These are phyloP conservation scores for Gallinago undulata DNA, from an alignment of 2,113 vertebrate species.

Conservation along the genomic window DNA sequence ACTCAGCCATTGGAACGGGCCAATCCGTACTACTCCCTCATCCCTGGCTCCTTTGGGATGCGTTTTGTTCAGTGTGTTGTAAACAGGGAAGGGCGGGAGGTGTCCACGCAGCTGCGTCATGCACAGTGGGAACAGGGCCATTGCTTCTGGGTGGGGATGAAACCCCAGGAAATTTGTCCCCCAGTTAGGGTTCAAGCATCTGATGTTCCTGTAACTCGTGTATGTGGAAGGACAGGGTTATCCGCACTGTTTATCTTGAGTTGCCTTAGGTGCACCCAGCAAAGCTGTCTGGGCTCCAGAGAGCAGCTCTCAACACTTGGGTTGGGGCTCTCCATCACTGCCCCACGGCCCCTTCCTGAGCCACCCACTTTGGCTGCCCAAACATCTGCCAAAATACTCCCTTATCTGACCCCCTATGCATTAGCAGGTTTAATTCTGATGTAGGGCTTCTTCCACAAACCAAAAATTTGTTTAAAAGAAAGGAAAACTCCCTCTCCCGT, in stretches of 20 bases:
- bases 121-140: background rate
- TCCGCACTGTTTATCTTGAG: fast-evolving
- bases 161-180: background rate
- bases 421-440: background rate
- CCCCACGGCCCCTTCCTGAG: background rate
- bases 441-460: background rate
- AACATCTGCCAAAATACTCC: fast-evolving
- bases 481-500: background rate
- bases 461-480: background rate
- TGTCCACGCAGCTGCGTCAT: background rate
- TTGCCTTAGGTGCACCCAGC: background rate
- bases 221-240: background rate
- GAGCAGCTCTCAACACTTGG: background rate
- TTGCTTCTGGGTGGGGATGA: constrained; percentile 14
- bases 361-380: background rate
- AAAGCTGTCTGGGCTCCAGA: background rate
- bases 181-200: background rate
- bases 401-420: background rate
- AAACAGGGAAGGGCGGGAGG: constrained; percentile 43
- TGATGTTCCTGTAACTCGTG: background rate
- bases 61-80: background rate
- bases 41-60: constrained; percentile 23
- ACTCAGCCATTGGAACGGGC: background rate
- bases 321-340: background rate
- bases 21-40: background rate